Conservation (phyloP, 1,140 invertebrate species). For the Drosophila pandora region DNA sequence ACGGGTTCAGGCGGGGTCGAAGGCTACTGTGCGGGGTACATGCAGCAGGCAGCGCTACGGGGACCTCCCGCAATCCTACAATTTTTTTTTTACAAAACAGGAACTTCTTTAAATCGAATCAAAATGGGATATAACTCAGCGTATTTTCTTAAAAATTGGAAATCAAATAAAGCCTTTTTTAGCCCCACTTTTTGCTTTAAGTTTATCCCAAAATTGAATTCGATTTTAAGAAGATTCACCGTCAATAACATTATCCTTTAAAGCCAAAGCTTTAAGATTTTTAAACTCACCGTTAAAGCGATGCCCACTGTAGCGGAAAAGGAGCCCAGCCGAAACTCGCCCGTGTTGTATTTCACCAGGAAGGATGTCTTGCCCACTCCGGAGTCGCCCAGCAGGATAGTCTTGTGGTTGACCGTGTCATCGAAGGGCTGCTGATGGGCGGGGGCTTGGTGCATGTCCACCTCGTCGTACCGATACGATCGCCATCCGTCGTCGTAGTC, state of each 20-base stretch:
- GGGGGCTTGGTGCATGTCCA: constrained; percentile 70
- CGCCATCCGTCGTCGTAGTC: constrained; percentile 80
- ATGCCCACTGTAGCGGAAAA: constrained; percentile 97
- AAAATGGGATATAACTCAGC: too few relatives aligned
- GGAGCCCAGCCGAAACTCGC: constrained; percentile 95
- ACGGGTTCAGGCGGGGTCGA: constrained; percentile 7
- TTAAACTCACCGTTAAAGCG: constrained; percentile 88
- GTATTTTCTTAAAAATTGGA: background rate
- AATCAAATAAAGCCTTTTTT: too few relatives aligned
- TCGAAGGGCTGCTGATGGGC: constrained; percentile 70
- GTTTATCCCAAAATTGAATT: background rate
- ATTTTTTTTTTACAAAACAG: background rate
- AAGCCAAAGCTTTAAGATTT: background rate
- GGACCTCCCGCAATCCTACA: constrained; percentile 20
- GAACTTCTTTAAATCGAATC: constrained; percentile 14
- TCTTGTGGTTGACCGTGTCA: constrained; percentile 81
- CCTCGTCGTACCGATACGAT: constrained; percentile 81
- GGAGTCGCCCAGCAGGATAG: constrained; percentile 91
- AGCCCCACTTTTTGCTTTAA: too few relatives aligned
- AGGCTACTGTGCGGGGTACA: constrained; percentile 35
- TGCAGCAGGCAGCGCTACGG: constrained; percentile 45
- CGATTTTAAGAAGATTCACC: constrained; percentile 10
- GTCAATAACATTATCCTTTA: background rate
- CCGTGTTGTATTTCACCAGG: constrained; percentile 97
- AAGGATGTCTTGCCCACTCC: constrained; percentile 97